These are phyloP conservation scores for Alfaro cultratus DNA, from an alignment of 2,797 vertebrate species.

Conservation along the genomic window DNA sequence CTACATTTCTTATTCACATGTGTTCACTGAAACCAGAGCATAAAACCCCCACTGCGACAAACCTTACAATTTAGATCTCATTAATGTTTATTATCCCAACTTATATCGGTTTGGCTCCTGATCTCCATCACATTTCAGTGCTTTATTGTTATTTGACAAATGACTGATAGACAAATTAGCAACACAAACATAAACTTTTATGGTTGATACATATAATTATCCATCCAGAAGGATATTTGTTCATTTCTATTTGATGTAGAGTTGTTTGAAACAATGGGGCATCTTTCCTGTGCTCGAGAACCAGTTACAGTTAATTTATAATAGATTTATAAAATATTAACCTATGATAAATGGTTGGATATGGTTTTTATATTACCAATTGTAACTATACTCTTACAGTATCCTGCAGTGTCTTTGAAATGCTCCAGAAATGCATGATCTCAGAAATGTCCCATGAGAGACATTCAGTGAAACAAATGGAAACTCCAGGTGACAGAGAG, in stretches of 20 bases:
- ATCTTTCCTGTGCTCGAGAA: background rate
- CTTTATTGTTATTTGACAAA: background rate
- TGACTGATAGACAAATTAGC: background rate
- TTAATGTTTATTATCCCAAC: background rate
- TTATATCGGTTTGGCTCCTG: background rate
- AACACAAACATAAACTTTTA: background rate
- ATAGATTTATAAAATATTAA: background rate
- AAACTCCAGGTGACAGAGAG: constrained; percentile 54
- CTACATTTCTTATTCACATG: too few species aligned
- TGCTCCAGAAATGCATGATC: too few species aligned
- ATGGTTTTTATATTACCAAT: background rate
- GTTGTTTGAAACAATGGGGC: background rate
- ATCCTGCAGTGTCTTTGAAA: background rate
- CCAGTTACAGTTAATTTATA: background rate
- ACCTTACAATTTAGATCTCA: background rate
- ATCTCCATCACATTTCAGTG: background rate
- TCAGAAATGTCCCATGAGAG: constrained; percentile 29
- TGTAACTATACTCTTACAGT: background rate
- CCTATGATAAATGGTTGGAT: background rate
- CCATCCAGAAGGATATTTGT: background rate
- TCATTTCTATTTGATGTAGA: background rate
- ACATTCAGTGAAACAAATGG: constrained; percentile 49
- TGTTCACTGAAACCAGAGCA: background rate
- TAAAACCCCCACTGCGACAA: background rate
- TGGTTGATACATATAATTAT: background rate